A percentile compares a stretch with the other conserved stretches of the same genome.
phyloP scores from a whole-genome alignment of 1,140 invertebrate genomes.

The Gonioctena quinquepunctata region DNA sequence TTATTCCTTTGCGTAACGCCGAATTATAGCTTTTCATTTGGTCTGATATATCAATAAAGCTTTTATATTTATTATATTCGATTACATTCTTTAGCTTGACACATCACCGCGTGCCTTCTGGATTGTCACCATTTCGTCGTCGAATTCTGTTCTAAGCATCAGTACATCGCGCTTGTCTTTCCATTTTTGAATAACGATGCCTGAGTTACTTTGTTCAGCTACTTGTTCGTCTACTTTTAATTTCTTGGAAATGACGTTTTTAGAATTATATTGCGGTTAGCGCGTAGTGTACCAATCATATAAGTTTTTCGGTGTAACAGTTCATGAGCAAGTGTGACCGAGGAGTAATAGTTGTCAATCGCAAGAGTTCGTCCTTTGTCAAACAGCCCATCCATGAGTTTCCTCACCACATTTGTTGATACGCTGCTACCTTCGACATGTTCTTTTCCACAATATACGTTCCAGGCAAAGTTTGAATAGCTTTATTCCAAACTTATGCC shows the following conservation, averaged over 20 bases:
- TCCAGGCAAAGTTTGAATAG: constrained; percentile 2
- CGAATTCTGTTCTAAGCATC: constrained; percentile 35
- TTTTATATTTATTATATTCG: background rate
- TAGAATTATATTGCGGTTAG: constrained; percentile 35
- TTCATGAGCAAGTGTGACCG: constrained; percentile 44
- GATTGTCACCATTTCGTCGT: constrained; percentile 20
- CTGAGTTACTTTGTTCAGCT: constrained; percentile 16
- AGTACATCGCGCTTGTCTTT: constrained; percentile 41
- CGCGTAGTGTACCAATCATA: constrained; percentile 47
- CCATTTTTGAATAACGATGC: constrained; percentile 35
- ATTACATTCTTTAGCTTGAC: background rate
- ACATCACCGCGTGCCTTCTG: background rate
- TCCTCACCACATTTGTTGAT: constrained; percentile 40
- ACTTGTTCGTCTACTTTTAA: constrained; percentile 19
- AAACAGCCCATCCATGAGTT: constrained; percentile 33
- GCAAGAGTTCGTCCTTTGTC: constrained; percentile 49
- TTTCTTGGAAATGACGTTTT: constrained; percentile 2
- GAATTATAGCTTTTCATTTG: constrained; percentile 49
- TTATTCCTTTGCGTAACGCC: constrained; percentile 43
- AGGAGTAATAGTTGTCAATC: constrained; percentile 56
- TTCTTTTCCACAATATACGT: constrained; percentile 4
- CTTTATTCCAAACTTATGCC: background rate
- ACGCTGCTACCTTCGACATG: constrained; percentile 50
- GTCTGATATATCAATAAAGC: background rate
- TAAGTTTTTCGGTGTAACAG: constrained; percentile 50